phyloP scores from a whole-genome alignment of 2,888 invertebrate species.

The Ceramica pisi region DNA sequence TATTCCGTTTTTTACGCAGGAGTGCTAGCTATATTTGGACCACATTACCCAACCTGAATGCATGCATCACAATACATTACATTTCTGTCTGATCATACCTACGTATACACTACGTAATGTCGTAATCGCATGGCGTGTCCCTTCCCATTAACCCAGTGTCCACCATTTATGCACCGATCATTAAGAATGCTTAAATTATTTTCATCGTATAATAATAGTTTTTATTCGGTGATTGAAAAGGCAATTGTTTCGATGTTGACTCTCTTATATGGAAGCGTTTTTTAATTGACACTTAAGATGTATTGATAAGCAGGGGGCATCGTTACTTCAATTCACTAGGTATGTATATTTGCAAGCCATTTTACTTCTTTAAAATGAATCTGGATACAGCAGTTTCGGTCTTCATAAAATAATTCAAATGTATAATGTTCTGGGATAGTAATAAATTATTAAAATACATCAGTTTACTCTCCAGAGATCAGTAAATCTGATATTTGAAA shows the following conservation, averaged over 20 bases:
- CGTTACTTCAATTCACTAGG: not conserved
- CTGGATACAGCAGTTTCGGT: not conserved
- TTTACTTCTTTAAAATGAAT: conserved; percentile 1
- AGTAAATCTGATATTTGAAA: conserved; percentile 45
- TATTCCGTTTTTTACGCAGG: conserved; percentile 25
- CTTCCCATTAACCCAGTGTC: conserved; percentile 46
- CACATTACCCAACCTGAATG: conserved; percentile 68
- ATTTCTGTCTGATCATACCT: conserved; percentile 47
- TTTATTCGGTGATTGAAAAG: conserved; percentile 44
- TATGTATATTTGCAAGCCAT: not conserved
- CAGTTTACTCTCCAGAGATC: conserved; percentile 31
- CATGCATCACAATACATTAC: conserved; percentile 73
- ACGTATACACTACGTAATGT: conserved; percentile 13
- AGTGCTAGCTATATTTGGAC: conserved; percentile 72
- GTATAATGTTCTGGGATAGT: not conserved
- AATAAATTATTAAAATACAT: conserved; percentile 35
- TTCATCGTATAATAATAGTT: conserved; percentile 41
- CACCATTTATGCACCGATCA: conserved; percentile 52
- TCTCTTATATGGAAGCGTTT: conserved; percentile 19
- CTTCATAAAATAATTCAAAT: not conserved
- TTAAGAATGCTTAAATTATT: conserved; percentile 59
- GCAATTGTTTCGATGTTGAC: conserved; percentile 36
- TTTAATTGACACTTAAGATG: conserved; percentile 50
- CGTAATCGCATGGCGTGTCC: conserved; percentile 55
- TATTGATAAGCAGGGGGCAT: conserved; percentile 9